Evolutionary conservation across 2,113 vertebrate genomes (phyloP).

Genomic region (Mesocricetus auratus): DNA sequence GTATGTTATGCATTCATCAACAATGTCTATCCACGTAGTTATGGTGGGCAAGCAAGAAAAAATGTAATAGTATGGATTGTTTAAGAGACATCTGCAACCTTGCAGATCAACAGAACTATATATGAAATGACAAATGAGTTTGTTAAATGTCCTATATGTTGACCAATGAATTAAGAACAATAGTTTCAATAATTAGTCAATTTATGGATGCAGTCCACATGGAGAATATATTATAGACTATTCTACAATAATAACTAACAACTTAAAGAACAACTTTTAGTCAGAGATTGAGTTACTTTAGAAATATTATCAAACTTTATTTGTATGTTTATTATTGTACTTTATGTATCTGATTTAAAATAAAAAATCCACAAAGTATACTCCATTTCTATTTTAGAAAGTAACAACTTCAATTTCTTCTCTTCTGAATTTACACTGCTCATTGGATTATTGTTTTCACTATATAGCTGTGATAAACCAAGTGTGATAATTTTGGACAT

Average conservation of each 20-base stretch:
- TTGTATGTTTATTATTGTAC: not conserved
- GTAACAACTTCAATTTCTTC: not conserved
- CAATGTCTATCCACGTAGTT: too few relatives aligned
- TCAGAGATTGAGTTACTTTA: not conserved
- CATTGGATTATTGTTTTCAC: not conserved
- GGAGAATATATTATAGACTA: not conserved
- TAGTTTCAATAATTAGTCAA: not conserved
- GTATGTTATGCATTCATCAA: too few relatives aligned
- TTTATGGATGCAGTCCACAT: not conserved
- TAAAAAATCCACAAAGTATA: not conserved
- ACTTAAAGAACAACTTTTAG: not conserved
- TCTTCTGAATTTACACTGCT: not conserved
- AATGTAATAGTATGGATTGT: too few relatives aligned
- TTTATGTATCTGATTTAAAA: not conserved
- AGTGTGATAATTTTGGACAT: not conserved
- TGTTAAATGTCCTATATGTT: not conserved
- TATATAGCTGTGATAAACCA: not conserved
- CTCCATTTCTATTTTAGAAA: not conserved
- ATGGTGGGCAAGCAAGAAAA: too few relatives aligned
- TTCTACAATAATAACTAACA: not conserved
- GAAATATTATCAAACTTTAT: not conserved
- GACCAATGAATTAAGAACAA: not conserved
- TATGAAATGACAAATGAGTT: not conserved
- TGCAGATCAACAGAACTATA: not conserved
- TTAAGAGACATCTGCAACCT: not conserved